These are phyloP conservation scores for Hirudinaria manillensis DNA, from an alignment of 2,888 invertebrate species.

Conservation along the genomic window DNA sequence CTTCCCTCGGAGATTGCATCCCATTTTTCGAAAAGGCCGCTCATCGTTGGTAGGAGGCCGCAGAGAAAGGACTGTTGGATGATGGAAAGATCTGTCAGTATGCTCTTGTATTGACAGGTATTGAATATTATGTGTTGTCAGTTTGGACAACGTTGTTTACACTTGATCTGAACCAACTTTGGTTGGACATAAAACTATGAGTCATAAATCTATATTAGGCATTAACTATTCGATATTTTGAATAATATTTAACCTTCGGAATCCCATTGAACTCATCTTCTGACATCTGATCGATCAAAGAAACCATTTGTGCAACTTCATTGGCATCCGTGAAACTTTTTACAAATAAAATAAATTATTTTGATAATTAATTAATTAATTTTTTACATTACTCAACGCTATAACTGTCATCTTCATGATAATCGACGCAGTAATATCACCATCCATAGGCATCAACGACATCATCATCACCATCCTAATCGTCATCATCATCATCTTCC, in stretches of 20 bases:
- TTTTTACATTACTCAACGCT: too few species aligned
- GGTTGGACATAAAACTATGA: too few species aligned
- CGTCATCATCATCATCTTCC: too few species aligned
- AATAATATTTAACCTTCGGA: conserved; percentile 20
- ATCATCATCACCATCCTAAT: neutral
- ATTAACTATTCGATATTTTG: too few species aligned
- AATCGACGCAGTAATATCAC: neutral
- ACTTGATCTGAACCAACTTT: neutral
- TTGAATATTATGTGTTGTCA: neutral
- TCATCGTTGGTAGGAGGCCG: conserved; percentile 6
- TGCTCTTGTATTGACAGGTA: too few species aligned
- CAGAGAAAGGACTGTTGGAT: conserved; percentile 22
- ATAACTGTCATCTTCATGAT: neutral
- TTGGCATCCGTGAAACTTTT: conserved; percentile 22
- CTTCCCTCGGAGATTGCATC: neutral
- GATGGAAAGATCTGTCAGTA: neutral
- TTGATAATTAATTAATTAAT: too few species aligned
- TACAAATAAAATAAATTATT: neutral
- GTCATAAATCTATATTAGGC: too few species aligned
- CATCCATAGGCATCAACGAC: neutral
- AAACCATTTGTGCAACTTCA: conserved; percentile 17
- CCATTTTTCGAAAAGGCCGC: conserved; percentile 3
- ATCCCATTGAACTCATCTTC: conserved; percentile 23
- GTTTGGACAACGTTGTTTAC: too few species aligned
- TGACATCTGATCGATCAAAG: conserved; percentile 32